Evolutionary conservation across 2,888 invertebrate species (phyloP), one percentile per base, ranked within the genome.

Genomic region (Eudasyphora cyanicolor): DNA sequence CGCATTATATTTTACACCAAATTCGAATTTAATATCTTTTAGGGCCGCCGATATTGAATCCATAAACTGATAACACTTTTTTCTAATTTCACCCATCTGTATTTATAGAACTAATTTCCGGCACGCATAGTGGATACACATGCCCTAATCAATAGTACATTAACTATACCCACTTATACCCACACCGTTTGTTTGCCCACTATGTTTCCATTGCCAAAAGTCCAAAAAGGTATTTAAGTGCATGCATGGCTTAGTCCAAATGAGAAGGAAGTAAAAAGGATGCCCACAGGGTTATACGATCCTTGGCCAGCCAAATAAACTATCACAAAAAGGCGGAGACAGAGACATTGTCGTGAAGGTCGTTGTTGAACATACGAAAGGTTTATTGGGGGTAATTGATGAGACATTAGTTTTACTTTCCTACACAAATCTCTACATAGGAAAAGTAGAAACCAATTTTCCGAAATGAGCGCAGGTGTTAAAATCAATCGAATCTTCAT

Each of bases 301-400:
- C n/a, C 70, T 10, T 70, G 29, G 51, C 71, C 71, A 19, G 51
- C 71, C 71, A 1, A 21, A 70, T 45, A 62, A 62, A 17, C 38
- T 54, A 64, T 60, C 57, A 45, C 57, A 35, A 24, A 62, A 76
- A 71, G 54, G 64, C 57, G 64, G n/a, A 79, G 62, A 62, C 17
- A 49, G 45, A 49, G 45, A 49, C 38, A 74, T 42, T 60, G 21
- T 38, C 12, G 35, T 70, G 75, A 80, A 78, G 77, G 80, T 75
- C 80, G 60, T 12, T n/a, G n/a, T n/a, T 35, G 19, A 54, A 51
- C 51, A 71, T 57, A 67, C 64, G 38, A 77, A 17, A 24, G 45
- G 14, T 73, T 77, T 83, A 77, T 75, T 69, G 54, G 42, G 64
- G 19, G 75, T 84, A 80, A 84, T 80, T 78, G 78, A 84, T 84